Percentiles rank a stretch among this genome's conserved stretches.
Evolutionary conservation across 2,113 vertebrate species (phyloP).

Genomic region (Mus musculus): DNA sequence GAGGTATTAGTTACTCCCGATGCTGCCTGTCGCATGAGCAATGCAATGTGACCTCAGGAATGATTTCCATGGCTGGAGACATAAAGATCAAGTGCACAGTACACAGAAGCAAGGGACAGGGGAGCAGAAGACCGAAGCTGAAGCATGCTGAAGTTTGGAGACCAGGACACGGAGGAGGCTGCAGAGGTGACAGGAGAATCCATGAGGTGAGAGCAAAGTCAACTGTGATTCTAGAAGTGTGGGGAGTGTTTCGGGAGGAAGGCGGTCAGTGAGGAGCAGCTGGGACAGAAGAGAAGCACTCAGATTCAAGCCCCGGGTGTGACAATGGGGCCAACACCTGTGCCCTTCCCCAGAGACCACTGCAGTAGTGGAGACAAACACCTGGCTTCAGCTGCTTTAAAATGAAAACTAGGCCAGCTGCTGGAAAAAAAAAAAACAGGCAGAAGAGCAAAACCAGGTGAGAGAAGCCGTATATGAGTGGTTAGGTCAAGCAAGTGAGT

Average conservation of each 20-base stretch:
- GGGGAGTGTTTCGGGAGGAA: background rate
- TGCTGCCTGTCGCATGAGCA: background rate
- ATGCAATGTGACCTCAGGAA: background rate
- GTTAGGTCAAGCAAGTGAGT: too few species aligned
- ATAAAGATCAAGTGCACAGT: fast-evolving
- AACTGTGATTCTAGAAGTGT: background rate
- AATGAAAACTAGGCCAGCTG: background rate
- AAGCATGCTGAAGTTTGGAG: background rate
- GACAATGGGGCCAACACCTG: background rate
- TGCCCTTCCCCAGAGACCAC: background rate
- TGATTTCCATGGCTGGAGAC: background rate
- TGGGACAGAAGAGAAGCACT: background rate
- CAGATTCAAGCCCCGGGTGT: background rate
- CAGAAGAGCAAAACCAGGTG: background rate
- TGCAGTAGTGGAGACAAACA: background rate
- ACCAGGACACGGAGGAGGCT: background rate
- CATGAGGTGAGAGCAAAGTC: background rate
- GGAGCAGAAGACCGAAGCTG: background rate
- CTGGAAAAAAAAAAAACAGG: background rate
- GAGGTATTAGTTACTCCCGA: background rate
- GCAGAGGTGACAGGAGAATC: background rate
- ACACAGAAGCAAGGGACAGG: background rate
- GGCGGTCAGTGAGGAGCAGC: too few species aligned
- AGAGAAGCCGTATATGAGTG: too few species aligned
- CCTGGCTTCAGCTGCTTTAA: background rate